A percentile compares a stretch with the other conserved stretches of the same genome.
phyloP scores from a whole-genome alignment of 2,888 invertebrate genomes.

The Andrena praecox region DNA sequence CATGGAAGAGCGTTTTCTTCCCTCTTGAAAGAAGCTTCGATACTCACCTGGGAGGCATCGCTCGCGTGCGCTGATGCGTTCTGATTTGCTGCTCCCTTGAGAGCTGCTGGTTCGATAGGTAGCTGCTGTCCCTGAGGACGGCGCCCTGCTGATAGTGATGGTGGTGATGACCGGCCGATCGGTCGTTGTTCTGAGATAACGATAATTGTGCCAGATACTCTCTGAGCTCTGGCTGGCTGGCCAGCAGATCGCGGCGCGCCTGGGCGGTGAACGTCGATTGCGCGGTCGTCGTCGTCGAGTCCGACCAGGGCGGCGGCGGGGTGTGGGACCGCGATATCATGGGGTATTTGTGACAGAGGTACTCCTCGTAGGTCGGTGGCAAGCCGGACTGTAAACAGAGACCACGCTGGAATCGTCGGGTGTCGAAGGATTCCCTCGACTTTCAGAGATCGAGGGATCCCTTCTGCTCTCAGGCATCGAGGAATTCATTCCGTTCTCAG shows the following conservation, averaged over 20 bases:
- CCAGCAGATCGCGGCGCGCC: constrained; percentile 76
- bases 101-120: constrained; percentile 75
- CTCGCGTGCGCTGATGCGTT: constrained; percentile 77
- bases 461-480: too few species aligned
- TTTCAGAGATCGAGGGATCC: not conserved
- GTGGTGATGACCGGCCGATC: constrained; percentile 45
- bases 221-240: constrained; percentile 78
- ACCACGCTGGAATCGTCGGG: not conserved
- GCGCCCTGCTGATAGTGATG: constrained; percentile 68
- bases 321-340: constrained; percentile 82
- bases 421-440: not conserved
- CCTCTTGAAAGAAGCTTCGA: not conserved
- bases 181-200: constrained; percentile 68
- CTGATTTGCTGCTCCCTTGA: constrained; percentile 77
- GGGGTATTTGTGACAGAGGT: constrained; percentile 80
- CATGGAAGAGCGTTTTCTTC: not conserved
- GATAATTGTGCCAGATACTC: constrained; percentile 79
- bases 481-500: too few species aligned
- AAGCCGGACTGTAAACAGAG: constrained; percentile 77
- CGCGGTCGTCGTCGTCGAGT: constrained; percentile 67
- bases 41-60: constrained; percentile 81
- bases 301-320: constrained; percentile 83
- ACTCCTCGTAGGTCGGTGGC: constrained; percentile 84
- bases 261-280: constrained; percentile 46
- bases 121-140: constrained; percentile 71